Evolutionary conservation across 2,797 vertebrate genomes (phyloP).

Genomic region (Pelodytes ibericus): DNA sequence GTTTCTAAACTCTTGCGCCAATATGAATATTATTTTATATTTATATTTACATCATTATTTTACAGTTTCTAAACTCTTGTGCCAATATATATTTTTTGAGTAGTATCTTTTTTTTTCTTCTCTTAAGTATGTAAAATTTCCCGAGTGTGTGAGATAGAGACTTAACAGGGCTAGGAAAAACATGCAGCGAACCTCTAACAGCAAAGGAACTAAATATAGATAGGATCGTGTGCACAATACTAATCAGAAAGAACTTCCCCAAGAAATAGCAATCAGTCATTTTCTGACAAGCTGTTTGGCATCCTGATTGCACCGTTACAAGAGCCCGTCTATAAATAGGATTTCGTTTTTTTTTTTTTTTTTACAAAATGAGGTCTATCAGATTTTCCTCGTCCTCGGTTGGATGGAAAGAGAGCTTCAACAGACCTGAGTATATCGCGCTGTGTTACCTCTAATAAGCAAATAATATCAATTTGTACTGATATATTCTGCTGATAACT

Average conservation of each 20-base stretch:
- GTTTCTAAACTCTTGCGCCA: too few species aligned
- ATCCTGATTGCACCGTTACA: conserved; percentile 52
- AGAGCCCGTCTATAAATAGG: conserved; percentile 53
- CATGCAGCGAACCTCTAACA: conserved; percentile 12
- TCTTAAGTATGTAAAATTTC: neutral
- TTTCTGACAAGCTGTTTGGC: conserved; percentile 54
- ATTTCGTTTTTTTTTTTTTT: too few species aligned
- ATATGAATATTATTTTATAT: too few species aligned
- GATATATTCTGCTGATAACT: conserved; percentile 30
- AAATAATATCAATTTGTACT: conserved; percentile 48
- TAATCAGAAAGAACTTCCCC: conserved; percentile 43
- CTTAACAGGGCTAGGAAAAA: conserved; percentile 1
- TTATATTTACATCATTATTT: too few species aligned
- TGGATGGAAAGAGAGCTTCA: conserved; percentile 24
- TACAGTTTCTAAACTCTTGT: too few species aligned
- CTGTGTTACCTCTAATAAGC: conserved; percentile 41
- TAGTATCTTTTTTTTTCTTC: neutral
- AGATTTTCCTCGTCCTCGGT: conserved; percentile 29
- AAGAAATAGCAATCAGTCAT: conserved; percentile 55
- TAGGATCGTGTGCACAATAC: conserved; percentile 24
- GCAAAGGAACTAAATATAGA: conserved; percentile 39
- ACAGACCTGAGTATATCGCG: conserved; percentile 1
- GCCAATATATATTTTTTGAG: too few species aligned
- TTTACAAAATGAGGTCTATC: conserved; percentile 51
- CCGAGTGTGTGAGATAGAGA: too few species aligned